Base-by-base conservation (phyloP, 2,888 invertebrate genomes). In the Smittia aterrima region DNA sequence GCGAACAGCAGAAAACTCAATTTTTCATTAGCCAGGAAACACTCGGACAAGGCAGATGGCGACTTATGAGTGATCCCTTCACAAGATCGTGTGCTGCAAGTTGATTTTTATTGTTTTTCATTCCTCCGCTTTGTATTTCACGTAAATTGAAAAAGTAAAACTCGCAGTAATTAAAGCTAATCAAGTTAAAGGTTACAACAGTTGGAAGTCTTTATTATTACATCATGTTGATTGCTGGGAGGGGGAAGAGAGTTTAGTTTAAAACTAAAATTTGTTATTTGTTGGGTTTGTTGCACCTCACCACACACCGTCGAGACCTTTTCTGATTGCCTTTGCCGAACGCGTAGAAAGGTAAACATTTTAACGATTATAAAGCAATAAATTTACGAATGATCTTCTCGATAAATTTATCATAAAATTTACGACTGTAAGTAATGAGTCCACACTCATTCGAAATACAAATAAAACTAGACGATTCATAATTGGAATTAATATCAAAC, bases 321-420 rank as follows among this genome's bases (percentile, higher is more conserved):
- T 32, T 32, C 32, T 32, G 32, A 32, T 32, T 32, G 32, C 32
- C 32, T 32, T 32, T 32, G 32, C 32, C 32, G 32, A 32, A 32
- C 32, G 32, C 32, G 32, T 32, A 32, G 32, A 32, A 32, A 32
- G 38, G 47, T 68, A 53, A 47, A 41, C 47, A 68, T 68, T 68
- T 68, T 68, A 41, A 68, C 47, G 68, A 68, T 47, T 47, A 13
- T 47, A n/a, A 16, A 7, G 20, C 24, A 47, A 32, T 38, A 68
- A 68, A 68, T 68, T 68, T 68, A 68, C 47, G 68, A 32, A 47
- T 47, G 41, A 68, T 68, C 32, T 24, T 25, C n/a, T 24, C 38
- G 47, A 68, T 68, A 68, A 68, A 68, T 68, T 68, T 24, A 68
- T 68, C 68, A 68, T 68, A 32, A 68, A 68, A 41, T 68, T 68